Conservation (phyloP, 2,888 invertebrate genomes). For the Trissonchulus latispiculum region DNA sequence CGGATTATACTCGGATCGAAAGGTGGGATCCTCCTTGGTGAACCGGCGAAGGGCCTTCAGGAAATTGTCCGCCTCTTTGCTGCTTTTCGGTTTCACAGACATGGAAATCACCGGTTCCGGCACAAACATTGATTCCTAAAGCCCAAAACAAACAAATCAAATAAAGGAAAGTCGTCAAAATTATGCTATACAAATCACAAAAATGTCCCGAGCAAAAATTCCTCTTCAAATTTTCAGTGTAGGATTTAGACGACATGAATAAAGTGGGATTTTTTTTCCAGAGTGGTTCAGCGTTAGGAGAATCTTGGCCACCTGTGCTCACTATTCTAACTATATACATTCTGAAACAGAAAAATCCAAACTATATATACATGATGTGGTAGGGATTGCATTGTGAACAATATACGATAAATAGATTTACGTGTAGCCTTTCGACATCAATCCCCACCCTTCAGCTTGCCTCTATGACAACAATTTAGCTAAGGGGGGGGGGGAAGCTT, state of each 20-base stretch:
- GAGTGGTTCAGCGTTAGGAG: too few relatives aligned
- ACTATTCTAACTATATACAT: too few relatives aligned
- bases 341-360: too few relatives aligned
- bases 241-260: too few relatives aligned
- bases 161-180: too few relatives aligned
- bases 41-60: slow-evolving; percentile 82
- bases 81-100: slow-evolving; percentile 58
- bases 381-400: slow-evolving; percentile 97
- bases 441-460: slow-evolving; percentile 79
- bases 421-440: slow-evolving; percentile 93
- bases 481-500: too few relatives aligned
- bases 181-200: too few relatives aligned
- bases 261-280: too few relatives aligned
- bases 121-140: slow-evolving; percentile 77
- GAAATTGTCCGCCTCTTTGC: slow-evolving; percentile 65
- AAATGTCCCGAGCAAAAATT: too few relatives aligned
- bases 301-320: too few relatives aligned
- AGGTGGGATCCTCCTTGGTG: slow-evolving; percentile 97
- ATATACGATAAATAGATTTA: too few relatives aligned
- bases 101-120: slow-evolving; percentile 97
- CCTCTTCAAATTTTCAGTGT: too few relatives aligned
- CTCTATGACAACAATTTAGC: slow-evolving; percentile 60
- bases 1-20: slow-evolving; percentile 70
- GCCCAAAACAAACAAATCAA: background rate
- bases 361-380: slow-evolving; percentile 54